Evolutionary conservation across 2,888 invertebrate species (phyloP).

Genomic region (Diaprepes abbreviatus): DNA sequence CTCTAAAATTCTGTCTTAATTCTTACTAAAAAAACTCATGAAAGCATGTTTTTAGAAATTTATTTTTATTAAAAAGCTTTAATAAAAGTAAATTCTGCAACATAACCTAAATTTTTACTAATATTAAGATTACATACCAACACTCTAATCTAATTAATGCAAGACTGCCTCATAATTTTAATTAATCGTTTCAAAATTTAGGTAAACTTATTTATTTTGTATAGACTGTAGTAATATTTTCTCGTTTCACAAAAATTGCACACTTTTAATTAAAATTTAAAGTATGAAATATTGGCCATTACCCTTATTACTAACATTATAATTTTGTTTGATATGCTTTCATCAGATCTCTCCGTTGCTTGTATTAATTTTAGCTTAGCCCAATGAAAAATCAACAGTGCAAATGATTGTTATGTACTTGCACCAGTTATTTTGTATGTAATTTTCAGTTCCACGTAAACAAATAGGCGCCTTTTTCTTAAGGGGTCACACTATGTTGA

Average conservation of each 20-base stretch:
- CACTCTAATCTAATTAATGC: neutral
- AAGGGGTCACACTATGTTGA: too few relatives aligned
- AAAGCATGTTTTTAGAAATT: too few relatives aligned
- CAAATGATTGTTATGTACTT: too few relatives aligned
- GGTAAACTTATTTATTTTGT: neutral
- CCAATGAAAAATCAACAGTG: too few relatives aligned
- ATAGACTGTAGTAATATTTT: neutral
- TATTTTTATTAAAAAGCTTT: too few relatives aligned
- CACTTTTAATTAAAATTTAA: neutral
- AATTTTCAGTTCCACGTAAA: too few relatives aligned
- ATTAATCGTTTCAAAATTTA: conserved; percentile 4
- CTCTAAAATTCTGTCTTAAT: too few relatives aligned
- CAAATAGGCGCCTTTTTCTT: too few relatives aligned
- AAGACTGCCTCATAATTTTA: neutral
- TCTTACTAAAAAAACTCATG: too few relatives aligned
- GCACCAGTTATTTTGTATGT: too few relatives aligned
- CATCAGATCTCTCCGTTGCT: too few relatives aligned
- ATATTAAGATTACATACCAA: conserved; percentile 7
- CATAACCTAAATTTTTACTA: neutral
- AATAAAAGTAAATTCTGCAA: conserved; percentile 1
- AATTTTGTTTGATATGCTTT: neutral
- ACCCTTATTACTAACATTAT: neutral
- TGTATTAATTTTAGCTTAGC: too few relatives aligned
- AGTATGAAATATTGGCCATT: conserved; percentile 5
- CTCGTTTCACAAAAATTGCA: conserved; percentile 8